Evolutionary conservation across 2,113 vertebrate species (phyloP).

Genomic region (Channa maculata): DNA sequence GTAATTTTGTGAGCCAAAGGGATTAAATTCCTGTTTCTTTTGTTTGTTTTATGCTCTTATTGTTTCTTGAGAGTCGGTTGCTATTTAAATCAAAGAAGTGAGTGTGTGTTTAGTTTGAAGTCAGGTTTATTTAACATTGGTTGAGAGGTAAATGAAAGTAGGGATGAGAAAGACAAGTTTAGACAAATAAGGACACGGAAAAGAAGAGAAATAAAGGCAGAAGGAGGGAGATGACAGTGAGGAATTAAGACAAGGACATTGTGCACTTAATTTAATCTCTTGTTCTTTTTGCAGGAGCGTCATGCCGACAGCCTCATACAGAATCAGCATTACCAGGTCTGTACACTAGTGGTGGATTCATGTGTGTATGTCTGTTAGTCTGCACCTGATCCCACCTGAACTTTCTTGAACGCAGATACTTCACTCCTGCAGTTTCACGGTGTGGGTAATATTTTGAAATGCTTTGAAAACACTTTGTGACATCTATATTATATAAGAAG

Average conservation of each 20-base stretch:
- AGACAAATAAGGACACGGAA: not conserved
- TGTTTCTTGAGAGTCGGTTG: not conserved
- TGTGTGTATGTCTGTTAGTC: not conserved
- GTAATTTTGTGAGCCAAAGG: slow-evolving; percentile 18
- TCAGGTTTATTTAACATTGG: too few species aligned
- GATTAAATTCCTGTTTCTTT: not conserved
- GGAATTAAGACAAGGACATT: not conserved
- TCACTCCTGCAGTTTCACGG: too few species aligned
- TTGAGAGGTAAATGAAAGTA: too few species aligned
- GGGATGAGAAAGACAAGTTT: too few species aligned
- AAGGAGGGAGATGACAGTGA: not conserved
- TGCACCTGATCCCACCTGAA: too few species aligned
- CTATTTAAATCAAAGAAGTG: not conserved
- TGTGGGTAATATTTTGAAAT: too few species aligned
- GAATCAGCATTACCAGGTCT: slow-evolving; percentile 97
- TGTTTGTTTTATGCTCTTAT: not conserved
- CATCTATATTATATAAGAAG: too few species aligned
- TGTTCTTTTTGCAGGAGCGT: slow-evolving; percentile 87
- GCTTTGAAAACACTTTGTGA: too few species aligned
- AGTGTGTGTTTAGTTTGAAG: too few species aligned
- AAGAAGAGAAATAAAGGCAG: not conserved
- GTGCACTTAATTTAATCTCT: not conserved
- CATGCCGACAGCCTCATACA: slow-evolving; percentile 95
- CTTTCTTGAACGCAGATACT: too few species aligned
- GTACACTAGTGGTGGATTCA: not conserved